A percentile compares a stretch with the other conserved stretches of the same genome.
Conservation (phyloP, 2,888 invertebrate species). For the Pycnomerus fuliginosus region DNA sequence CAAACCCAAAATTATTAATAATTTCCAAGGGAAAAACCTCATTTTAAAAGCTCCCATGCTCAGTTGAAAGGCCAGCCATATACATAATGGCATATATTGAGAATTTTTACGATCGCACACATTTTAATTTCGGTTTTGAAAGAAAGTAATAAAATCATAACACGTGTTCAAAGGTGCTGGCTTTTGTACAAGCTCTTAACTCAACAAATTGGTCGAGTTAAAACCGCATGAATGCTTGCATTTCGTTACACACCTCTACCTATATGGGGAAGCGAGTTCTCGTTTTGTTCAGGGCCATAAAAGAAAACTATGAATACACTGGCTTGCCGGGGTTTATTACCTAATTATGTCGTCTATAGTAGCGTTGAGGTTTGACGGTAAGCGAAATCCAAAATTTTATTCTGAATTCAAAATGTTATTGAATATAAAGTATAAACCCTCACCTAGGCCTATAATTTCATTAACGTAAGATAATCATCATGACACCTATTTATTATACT, state of each 20-base stretch:
- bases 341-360: constrained; percentile 29
- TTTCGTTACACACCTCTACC: neutral
- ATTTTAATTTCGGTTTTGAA: neutral
- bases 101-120: no score
- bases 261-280: neutral
- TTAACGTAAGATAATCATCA: no score
- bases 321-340: constrained; percentile 30
- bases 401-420: no score
- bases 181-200: neutral
- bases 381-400: no score
- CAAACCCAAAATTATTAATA: no score
- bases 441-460: no score
- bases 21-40: no score
- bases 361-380: neutral
- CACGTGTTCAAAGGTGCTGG: neutral
- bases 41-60: no score
- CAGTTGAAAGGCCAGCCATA: no score
- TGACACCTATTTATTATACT: no score
- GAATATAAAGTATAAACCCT: no score
- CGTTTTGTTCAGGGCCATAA: constrained; percentile 12
- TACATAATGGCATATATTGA: no score
- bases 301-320: constrained; percentile 35
- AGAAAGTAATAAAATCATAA: neutral
- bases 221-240: constrained; percentile 10
- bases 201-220: constrained; percentile 30